phyloP scores from a whole-genome alignment of 2,888 invertebrate species.

The Notocelia uddmanniana region DNA sequence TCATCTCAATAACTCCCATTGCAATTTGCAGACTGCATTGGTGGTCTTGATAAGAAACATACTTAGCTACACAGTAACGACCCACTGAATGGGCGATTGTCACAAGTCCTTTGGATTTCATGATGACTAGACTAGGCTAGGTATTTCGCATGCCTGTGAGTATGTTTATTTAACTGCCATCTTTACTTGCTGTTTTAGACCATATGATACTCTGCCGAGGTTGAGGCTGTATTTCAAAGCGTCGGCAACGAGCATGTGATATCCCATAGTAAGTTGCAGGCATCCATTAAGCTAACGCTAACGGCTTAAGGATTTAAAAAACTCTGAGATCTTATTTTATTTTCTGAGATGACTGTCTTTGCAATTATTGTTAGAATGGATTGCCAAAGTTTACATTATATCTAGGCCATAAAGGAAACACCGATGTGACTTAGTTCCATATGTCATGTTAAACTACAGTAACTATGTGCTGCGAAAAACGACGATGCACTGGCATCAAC shows the following conservation, averaged over 20 bases:
- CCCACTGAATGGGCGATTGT: not conserved
- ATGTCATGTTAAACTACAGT: no score
- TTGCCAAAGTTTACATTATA: not conserved
- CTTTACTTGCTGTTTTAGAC: not conserved
- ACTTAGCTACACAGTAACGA: not conserved
- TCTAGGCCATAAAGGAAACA: not conserved
- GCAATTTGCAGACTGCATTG: not conserved
- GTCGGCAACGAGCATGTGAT: no score
- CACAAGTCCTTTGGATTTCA: not conserved
- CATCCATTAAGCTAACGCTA: no score
- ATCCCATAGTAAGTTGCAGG: no score
- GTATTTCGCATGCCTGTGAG: not conserved
- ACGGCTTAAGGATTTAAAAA: no score
- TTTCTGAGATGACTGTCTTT: not conserved
- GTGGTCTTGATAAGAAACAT: not conserved
- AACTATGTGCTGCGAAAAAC: not conserved
- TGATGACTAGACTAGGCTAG: no score
- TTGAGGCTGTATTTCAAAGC: no score
- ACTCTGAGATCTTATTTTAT: not conserved
- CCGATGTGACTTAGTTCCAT: no score
- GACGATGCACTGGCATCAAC: not conserved
- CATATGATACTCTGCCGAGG: not conserved
- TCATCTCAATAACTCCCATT: conserved; percentile 8
- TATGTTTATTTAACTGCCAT: no score
- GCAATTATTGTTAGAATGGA: not conserved